These are phyloP conservation scores for Brachionus calyciflorus DNA, from an alignment of 1,140 invertebrate genomes.

Conservation along the genomic window DNA sequence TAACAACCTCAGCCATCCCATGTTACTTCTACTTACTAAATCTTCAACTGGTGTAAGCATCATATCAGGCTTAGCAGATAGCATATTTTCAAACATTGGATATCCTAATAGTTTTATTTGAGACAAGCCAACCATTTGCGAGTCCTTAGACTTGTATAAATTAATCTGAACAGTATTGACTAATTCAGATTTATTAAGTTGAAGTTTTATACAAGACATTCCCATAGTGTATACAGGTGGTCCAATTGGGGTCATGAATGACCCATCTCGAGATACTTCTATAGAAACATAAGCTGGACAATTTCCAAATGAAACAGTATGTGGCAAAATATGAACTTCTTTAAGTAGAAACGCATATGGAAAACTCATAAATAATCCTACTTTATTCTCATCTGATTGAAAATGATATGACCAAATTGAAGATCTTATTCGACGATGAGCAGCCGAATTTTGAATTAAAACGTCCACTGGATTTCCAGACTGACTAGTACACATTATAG, in stretches of 20 bases:
- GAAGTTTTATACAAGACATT: constrained; percentile 77
- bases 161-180: constrained; percentile 65
- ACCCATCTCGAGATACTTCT: constrained; percentile 68
- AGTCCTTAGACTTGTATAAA: constrained; percentile 78
- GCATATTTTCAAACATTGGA: constrained; percentile 68
- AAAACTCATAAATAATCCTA: constrained; percentile 78
- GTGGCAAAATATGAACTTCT: constrained; percentile 82
- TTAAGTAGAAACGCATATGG: constrained; percentile 82
- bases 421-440: constrained; percentile 75
- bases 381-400: constrained; percentile 80
- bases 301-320: constrained; percentile 75
- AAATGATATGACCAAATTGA: constrained; percentile 89
- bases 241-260: constrained; percentile 65
- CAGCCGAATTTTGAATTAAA: constrained; percentile 71
- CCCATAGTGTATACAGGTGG: constrained; percentile 75
- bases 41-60: constrained; percentile 55
- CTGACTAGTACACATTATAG: constrained; percentile 75
- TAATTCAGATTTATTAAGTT: constrained; percentile 75
- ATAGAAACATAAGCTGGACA: constrained; percentile 84
- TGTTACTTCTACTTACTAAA: constrained; percentile 60
- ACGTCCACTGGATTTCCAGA: constrained; percentile 82
- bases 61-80: constrained; percentile 50
- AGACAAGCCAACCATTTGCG: constrained; percentile 78
- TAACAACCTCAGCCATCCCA: constrained; percentile 69
- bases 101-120: constrained; percentile 80